Base-by-base conservation (phyloP, 1,140 invertebrate genomes). In the Drosophila truncata region DNA sequence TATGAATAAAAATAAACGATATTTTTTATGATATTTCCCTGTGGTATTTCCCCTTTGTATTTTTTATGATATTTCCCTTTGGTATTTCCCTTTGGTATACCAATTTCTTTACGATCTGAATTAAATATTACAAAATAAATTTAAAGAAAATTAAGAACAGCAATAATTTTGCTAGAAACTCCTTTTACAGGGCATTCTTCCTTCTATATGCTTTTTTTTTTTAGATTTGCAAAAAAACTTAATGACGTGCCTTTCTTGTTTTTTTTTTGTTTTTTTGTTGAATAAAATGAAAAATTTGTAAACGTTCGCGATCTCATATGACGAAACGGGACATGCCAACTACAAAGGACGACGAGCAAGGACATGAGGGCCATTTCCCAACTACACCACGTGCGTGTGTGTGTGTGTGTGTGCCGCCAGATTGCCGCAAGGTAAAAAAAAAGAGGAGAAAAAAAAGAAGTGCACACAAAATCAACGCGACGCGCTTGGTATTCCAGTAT, bases 311-410 rank as follows among this genome's bases (percentile, higher is more conserved):
- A 88, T 90, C 85, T 88, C 85, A 85, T 90, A 88, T 88, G 81
- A 88, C 85, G 86, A 82, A 88, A 88, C 85, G 85, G 85, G 85
- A 88, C 85, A 88, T 90, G 74, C 85, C 78, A 88, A 90, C 80
- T 88, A 88, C 84, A 88, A 88, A 88, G 85, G 85, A 84, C 67
- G 57, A 62, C 46, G 82, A 61, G 67, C 72, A 72, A 62, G 44
- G 62, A 78, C 75, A 80, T 79, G 77, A 79, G 77, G 77, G 76
- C 75, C 77, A 79, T 78, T 78, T 78, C 23, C 23, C 75, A 55
- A 74, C 71, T 74, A 76, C 37, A 76, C 57, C 54, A 76, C 59
- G 72, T 57, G 54, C 44, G 54, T 58, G 27, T 50, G 8, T 20
- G 18, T 3, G 57, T 42, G 64, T 83, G 60, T 81, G 73, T 67